Evolutionary conservation across 2,113 vertebrate genomes (phyloP).

Genomic region (Philantomba maxwellii): DNA sequence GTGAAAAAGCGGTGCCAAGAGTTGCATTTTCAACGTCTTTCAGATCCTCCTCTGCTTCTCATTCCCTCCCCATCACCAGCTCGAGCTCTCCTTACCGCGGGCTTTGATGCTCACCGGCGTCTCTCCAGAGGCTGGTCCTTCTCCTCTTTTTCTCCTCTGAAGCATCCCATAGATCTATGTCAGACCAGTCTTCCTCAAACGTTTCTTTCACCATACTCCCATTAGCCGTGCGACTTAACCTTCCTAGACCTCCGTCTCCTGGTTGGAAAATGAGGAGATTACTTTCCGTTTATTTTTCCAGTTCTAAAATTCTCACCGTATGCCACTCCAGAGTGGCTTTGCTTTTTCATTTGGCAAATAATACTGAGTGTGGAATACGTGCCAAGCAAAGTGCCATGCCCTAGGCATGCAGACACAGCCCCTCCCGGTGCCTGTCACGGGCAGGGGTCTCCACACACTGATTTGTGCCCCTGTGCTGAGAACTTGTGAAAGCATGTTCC

Average conservation of each 20-base stretch:
- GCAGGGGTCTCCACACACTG: neutral
- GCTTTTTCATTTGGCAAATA: neutral
- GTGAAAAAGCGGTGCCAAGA: neutral
- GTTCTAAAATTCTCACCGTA: slow-evolving; percentile 30
- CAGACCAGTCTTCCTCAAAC: slow-evolving; percentile 32
- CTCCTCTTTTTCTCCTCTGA: neutral
- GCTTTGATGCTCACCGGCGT: neutral
- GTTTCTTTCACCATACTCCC: slow-evolving; percentile 46
- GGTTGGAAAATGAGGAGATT: slow-evolving; percentile 29
- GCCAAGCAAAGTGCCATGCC: neutral
- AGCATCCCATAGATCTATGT: slow-evolving; percentile 18
- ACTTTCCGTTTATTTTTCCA: slow-evolving; percentile 56
- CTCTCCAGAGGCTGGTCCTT: neutral
- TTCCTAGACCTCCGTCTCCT: slow-evolving; percentile 34
- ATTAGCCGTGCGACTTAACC: slow-evolving; percentile 37
- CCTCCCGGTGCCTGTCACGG: neutral
- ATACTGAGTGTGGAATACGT: neutral
- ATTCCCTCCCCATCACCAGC: neutral
- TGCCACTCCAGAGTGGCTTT: neutral
- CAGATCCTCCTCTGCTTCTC: slow-evolving; percentile 42
- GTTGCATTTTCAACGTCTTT: slow-evolving; percentile 40
- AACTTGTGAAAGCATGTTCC: neutral
- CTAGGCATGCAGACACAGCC: neutral
- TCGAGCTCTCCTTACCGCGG: neutral
- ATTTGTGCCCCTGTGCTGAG: neutral